phyloP scores from a whole-genome alignment of 2,888 invertebrate genomes.

The Cephus rjabovi region DNA sequence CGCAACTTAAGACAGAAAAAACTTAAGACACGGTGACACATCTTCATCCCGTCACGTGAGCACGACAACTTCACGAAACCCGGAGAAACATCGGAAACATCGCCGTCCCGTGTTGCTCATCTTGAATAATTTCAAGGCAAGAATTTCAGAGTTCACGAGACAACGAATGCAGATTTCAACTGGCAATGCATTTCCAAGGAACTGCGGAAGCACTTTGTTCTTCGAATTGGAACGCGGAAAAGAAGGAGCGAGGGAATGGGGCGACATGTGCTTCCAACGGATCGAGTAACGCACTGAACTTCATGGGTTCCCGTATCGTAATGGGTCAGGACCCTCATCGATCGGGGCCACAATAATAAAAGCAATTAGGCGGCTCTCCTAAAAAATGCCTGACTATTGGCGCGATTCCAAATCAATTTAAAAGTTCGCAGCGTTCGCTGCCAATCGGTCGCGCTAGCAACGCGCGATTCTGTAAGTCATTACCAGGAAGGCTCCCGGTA shows the following conservation, averaged over 20 bases:
- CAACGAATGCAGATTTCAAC: too few relatives aligned
- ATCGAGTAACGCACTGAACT: neutral
- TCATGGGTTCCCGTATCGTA: neutral
- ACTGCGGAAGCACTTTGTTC: too few relatives aligned
- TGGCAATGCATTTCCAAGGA: too few relatives aligned
- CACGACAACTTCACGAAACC: too few relatives aligned
- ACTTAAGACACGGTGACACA: too few relatives aligned
- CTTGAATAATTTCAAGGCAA: too few relatives aligned
- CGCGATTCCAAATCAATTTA: conserved; percentile 64
- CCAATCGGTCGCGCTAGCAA: conserved; percentile 45
- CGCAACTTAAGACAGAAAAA: conserved; percentile 9
- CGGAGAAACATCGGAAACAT: too few relatives aligned
- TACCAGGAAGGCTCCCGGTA: conserved; percentile 37
- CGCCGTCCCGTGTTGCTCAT: too few relatives aligned
- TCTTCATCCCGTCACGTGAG: too few relatives aligned
- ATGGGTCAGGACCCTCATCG: neutral
- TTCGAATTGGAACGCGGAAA: too few relatives aligned
- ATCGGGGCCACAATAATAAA: conserved; percentile 48
- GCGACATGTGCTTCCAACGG: neutral
- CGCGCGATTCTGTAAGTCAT: conserved; percentile 53
- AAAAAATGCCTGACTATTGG: conserved; percentile 57
- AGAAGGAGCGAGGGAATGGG: neutral
- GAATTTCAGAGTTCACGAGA: too few relatives aligned
- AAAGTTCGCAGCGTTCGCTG: conserved; percentile 54
- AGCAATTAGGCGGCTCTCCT: conserved; percentile 54